Percentiles rank a stretch among this genome's conserved stretches.
Conservation (phyloP, 2,113 vertebrate species). For the Tapirus terrestris region DNA sequence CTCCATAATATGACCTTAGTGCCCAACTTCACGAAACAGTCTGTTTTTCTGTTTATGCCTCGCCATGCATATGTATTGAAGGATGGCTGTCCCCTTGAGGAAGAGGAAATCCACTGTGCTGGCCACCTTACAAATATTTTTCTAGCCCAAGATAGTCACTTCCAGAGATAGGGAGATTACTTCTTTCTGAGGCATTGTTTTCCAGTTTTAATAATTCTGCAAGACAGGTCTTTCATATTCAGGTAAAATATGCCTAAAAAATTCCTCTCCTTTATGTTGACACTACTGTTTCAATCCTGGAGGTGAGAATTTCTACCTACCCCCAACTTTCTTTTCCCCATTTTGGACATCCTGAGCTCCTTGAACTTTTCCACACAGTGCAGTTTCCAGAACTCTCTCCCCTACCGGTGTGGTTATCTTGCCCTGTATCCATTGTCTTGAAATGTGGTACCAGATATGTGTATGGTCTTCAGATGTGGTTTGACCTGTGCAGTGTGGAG, state of each 20-base stretch:
- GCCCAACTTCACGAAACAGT: background rate
- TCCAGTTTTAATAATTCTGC: background rate
- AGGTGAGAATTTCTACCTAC: background rate
- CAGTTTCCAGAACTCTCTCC: background rate
- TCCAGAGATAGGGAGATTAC: background rate
- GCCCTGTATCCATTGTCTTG: background rate
- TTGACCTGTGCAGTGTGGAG: background rate
- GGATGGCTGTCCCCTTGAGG: background rate
- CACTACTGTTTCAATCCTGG: background rate
- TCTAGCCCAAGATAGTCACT: background rate
- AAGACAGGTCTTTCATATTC: background rate
- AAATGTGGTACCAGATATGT: background rate
- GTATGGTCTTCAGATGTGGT: background rate
- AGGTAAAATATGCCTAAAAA: background rate
- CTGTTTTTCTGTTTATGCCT: background rate
- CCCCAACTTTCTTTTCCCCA: background rate
- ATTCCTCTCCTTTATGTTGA: background rate
- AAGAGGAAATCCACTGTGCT: background rate
- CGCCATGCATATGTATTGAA: rapidly evolving
- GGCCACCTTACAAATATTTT: background rate
- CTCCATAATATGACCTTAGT: rapidly evolving
- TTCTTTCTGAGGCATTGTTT: slow-evolving; percentile 17
- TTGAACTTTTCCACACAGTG: background rate
- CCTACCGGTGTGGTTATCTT: background rate
- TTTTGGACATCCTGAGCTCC: background rate